Evolutionary conservation across 2,797 vertebrate species (phyloP).

Genomic region (Cirrhinus molitorella): DNA sequence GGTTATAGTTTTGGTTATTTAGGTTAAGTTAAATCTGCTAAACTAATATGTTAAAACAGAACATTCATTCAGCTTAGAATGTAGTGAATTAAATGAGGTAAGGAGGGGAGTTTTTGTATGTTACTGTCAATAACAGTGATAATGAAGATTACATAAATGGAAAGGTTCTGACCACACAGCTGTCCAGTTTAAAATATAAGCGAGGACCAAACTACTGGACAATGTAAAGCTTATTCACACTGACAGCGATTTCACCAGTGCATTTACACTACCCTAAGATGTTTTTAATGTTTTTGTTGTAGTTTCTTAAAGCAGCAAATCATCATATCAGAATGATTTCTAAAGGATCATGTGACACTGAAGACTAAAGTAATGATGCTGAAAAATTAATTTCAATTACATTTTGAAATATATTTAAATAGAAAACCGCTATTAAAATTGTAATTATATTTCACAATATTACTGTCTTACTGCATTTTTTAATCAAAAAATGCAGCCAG

Average conservation of each 20-base stretch:
- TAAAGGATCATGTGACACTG: background rate
- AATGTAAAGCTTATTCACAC: background rate
- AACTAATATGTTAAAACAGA: background rate
- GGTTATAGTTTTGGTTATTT: background rate
- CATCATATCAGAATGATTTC: too few relatives aligned
- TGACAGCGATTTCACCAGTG: background rate
- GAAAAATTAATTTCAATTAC: too few relatives aligned
- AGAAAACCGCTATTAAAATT: background rate
- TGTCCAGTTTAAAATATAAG: background rate
- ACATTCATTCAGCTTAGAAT: background rate
- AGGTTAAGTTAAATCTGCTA: background rate
- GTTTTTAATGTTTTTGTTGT: too few relatives aligned
- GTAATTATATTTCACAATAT: background rate
- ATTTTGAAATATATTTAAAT: background rate
- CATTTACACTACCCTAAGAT: background rate
- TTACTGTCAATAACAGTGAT: background rate
- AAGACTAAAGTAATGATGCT: background rate
- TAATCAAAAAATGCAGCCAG: background rate
- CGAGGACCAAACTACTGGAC: background rate
- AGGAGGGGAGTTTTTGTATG: background rate
- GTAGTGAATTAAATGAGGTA: background rate
- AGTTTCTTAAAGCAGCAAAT: too few relatives aligned
- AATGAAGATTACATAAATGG: background rate
- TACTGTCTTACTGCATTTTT: background rate
- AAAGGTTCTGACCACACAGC: slow-evolving; percentile 27